Percentiles rank a stretch among this genome's conserved stretches.
These are phyloP conservation scores for Spongilla lacustris DNA, from an alignment of 37 sponge, comb jelly and placozoan species.

Conservation along the genomic window DNA sequence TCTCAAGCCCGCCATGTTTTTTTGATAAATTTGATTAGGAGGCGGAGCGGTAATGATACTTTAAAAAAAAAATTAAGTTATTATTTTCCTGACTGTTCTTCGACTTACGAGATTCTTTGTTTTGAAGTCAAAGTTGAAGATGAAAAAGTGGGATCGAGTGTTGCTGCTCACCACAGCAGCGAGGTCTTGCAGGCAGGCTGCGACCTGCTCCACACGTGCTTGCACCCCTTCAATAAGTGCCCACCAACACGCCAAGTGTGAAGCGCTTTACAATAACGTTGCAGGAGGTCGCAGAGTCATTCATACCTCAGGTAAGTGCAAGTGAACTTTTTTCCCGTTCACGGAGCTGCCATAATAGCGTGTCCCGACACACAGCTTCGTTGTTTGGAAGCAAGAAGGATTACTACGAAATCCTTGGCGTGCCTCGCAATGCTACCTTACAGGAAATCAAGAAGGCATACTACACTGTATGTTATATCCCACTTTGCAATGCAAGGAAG, in stretches of 20 bases:
- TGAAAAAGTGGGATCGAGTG: not conserved
- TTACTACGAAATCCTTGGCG: slow-evolving; percentile 79
- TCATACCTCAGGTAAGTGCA: not conserved
- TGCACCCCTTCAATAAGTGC: not conserved
- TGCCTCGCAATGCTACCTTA: slow-evolving; percentile 74
- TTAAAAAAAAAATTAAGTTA: too few relatives aligned
- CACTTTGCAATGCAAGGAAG: not conserved
- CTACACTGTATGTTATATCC: slow-evolving; percentile 61
- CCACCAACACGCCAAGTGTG: not conserved
- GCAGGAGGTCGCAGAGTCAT: not conserved
- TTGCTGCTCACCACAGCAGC: not conserved
- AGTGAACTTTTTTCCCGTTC: not conserved
- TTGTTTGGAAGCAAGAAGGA: slow-evolving; percentile 67
- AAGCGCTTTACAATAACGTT: not conserved
- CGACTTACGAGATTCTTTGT: not conserved
- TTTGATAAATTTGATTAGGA: not conserved
- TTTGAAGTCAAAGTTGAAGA: not conserved
- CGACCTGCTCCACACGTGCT: not conserved
- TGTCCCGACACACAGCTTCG: not conserved
- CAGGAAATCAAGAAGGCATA: slow-evolving; percentile 91
- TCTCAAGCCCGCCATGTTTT: not conserved
- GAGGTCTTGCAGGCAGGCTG: not conserved
- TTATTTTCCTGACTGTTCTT: too few relatives aligned
- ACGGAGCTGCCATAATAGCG: not conserved
- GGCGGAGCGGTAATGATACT: too few relatives aligned